These are phyloP conservation scores for Agriopis marginaria DNA, from an alignment of 2,888 invertebrate genomes.

Conservation along the genomic window DNA sequence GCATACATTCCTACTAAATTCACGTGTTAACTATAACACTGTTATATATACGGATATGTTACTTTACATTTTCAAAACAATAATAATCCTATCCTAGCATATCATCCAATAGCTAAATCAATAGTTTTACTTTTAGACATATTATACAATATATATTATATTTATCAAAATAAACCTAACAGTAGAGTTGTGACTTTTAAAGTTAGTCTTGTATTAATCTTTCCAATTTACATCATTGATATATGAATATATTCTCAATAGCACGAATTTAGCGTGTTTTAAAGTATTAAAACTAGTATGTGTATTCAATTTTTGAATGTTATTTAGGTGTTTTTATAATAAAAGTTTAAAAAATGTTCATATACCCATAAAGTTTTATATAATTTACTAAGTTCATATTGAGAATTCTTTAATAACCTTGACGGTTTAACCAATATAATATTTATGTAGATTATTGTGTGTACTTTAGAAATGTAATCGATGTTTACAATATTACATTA, in stretches of 20 bases:
- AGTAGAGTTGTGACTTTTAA: conserved; percentile 33
- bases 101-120: too few relatives aligned
- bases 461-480: conserved; percentile 52
- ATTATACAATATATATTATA: not conserved
- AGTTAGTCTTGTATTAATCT: conserved; percentile 8
- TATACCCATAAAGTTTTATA: conserved; percentile 72
- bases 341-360: conserved; percentile 73
- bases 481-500: conserved; percentile 48
- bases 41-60: not conserved
- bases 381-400: conserved; percentile 42
- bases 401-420: not conserved
- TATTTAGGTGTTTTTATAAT: conserved; percentile 75
- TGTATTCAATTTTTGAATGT: conserved; percentile 39
- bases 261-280: conserved; percentile 47
- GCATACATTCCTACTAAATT: not conserved
- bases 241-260: conserved; percentile 17
- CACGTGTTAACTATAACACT: not conserved
- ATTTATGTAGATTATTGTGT: conserved; percentile 37
- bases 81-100: too few relatives aligned
- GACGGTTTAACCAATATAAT: conserved; percentile 9
- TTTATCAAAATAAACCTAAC: not conserved
- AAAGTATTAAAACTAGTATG: conserved; percentile 36
- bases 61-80: not conserved
- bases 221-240: conserved; percentile 1
- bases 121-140: too few relatives aligned